phyloP scores from a whole-genome alignment of 2,113 vertebrate species.

The Phrynosoma blainvillii region DNA sequence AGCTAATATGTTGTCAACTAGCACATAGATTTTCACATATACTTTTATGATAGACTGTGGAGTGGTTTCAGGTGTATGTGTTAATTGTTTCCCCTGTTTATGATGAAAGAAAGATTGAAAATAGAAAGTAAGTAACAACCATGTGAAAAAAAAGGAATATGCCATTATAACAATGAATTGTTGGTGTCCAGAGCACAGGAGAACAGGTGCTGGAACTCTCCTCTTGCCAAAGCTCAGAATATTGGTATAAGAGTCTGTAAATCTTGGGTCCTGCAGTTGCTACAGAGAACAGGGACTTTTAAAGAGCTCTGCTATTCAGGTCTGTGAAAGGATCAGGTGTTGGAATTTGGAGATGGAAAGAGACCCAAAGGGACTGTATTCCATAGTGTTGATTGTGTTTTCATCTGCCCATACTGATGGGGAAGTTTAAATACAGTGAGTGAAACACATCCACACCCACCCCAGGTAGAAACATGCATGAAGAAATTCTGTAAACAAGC shows the following conservation, averaged over 20 bases:
- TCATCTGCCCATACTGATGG: slow-evolving; percentile 20
- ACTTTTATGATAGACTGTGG: not conserved
- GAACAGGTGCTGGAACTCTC: accelerated
- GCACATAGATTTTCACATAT: not conserved
- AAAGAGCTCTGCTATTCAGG: not conserved
- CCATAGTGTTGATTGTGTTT: not conserved
- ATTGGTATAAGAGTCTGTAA: slow-evolving; percentile 21
- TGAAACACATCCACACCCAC: not conserved
- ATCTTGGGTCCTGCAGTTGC: not conserved
- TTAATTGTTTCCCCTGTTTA: not conserved
- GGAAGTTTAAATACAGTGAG: not conserved
- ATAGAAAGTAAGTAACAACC: not conserved
- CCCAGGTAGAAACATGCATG: not conserved
- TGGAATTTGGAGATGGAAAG: not conserved
- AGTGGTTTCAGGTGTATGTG: not conserved
- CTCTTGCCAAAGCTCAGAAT: not conserved
- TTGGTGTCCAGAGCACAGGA: accelerated
- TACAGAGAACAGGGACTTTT: not conserved
- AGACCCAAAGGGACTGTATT: not conserved
- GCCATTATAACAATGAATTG: not conserved
- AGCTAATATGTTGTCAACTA: not conserved
- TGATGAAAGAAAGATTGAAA: not conserved
- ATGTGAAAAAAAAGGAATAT: not conserved
- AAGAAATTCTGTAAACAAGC: not conserved
- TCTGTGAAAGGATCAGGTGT: not conserved